Evolutionary conservation across 1,140 invertebrate species (phyloP).

Genomic region (Heliconius congener): DNA sequence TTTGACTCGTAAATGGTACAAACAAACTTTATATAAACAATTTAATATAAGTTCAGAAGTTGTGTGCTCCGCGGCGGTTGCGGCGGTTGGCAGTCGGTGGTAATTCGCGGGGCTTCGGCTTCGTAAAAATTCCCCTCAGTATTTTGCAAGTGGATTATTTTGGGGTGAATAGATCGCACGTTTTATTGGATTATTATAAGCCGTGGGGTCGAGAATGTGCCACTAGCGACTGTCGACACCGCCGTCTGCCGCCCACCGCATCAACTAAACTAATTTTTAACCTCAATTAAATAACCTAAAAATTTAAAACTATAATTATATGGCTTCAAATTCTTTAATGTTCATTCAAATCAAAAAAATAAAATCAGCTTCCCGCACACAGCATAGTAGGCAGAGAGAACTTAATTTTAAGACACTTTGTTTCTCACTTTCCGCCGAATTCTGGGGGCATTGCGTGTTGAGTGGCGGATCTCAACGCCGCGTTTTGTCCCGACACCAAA

Average conservation of each 20-base stretch:
- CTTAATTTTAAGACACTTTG: no score
- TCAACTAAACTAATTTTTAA: not conserved
- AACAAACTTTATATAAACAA: not conserved
- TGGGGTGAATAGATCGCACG: constrained; percentile 21
- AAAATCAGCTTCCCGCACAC: no score
- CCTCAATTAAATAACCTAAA: not conserved
- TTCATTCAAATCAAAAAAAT: not conserved
- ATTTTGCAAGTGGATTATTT: constrained; percentile 32
- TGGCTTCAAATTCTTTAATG: not conserved
- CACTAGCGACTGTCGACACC: not conserved
- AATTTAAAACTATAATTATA: not conserved
- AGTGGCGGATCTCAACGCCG: no score
- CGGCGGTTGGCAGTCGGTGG: not conserved
- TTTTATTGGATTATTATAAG: constrained; percentile 35
- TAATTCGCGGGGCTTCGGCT: constrained; percentile 24
- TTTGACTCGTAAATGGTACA: not conserved
- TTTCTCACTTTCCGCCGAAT: no score
- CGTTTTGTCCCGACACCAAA: no score
- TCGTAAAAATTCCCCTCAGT: constrained; percentile 21
- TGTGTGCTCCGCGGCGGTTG: not conserved
- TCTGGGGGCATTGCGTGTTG: no score
- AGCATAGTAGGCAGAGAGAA: no score
- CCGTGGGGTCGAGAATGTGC: not conserved
- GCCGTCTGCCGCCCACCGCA: not conserved
- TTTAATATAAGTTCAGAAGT: not conserved